Evolutionary conservation across 2,797 vertebrate genomes (phyloP).

Genomic region (Psittacula echo): DNA sequence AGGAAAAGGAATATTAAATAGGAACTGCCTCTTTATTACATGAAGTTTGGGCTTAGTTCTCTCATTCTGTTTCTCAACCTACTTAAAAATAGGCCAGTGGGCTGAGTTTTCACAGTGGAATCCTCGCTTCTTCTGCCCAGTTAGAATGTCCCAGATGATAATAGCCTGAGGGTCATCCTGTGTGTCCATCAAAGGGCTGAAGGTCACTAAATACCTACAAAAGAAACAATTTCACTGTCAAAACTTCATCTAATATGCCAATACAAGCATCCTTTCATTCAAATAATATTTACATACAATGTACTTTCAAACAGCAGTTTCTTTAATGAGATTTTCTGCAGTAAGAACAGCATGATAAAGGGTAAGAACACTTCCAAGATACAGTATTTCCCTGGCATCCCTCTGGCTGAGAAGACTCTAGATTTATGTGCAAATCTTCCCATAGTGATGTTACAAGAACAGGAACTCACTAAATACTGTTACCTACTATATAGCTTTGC

Average conservation of each 20-base stretch:
- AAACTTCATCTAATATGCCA: neutral
- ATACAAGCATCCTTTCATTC: neutral
- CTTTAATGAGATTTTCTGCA: neutral
- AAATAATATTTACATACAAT: neutral
- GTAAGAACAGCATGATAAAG: neutral
- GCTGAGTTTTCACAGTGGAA: constrained; percentile 99
- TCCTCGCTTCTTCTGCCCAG: constrained; percentile 96
- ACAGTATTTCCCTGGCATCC: neutral
- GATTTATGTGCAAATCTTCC: neutral
- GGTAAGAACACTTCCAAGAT: neutral
- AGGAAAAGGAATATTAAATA: neutral
- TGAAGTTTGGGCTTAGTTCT: neutral
- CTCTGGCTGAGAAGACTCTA: neutral
- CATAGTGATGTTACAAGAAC: neutral
- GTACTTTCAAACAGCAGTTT: neutral
- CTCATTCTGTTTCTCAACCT: constrained; percentile 43
- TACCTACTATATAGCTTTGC: neutral
- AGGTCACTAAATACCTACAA: constrained; percentile 93
- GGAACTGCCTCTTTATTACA: neutral
- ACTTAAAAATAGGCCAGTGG: constrained; percentile 99
- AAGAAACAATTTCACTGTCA: neutral
- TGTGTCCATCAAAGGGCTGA: constrained; percentile 96
- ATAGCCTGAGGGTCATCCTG: constrained; percentile 98
- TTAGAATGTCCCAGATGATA: constrained; percentile 99
- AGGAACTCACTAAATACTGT: neutral